These are phyloP conservation scores for Noctua fimbriata DNA, from an alignment of 2,888 invertebrate species.

Conservation along the genomic window DNA sequence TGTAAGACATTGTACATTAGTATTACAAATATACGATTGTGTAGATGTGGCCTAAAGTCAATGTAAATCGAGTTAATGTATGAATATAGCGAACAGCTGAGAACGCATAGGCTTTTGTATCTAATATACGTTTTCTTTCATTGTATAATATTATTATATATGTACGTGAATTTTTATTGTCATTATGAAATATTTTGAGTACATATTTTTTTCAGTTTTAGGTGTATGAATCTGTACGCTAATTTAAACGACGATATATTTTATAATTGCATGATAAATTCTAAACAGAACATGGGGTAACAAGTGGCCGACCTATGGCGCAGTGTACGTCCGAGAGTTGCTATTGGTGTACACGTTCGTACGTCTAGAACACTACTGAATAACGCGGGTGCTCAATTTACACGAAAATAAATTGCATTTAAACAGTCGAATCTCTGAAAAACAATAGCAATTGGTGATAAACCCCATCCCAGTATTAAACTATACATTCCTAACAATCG, in stretches of 20 bases:
- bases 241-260: slow-evolving; percentile 49
- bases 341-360: slow-evolving; percentile 56
- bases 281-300: slow-evolving; percentile 32
- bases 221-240: slow-evolving; percentile 65
- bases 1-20: slow-evolving; percentile 51
- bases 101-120: slow-evolving; percentile 69
- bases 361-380: slow-evolving; percentile 54
- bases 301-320: slow-evolving; percentile 25
- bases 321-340: neutral
- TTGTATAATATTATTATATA: slow-evolving; percentile 71
- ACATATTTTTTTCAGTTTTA: slow-evolving; percentile 67
- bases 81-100: slow-evolving; percentile 63
- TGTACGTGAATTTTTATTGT: slow-evolving; percentile 65
- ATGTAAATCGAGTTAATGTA: slow-evolving; percentile 67
- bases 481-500: slow-evolving; percentile 88
- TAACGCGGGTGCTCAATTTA: slow-evolving; percentile 71
- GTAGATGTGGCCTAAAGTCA: slow-evolving; percentile 63
- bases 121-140: slow-evolving; percentile 68
- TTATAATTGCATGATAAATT: slow-evolving; percentile 45
- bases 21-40: slow-evolving; percentile 62
- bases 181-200: slow-evolving; percentile 70
- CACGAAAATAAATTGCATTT: slow-evolving; percentile 71
- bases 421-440: slow-evolving; percentile 75
- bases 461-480: slow-evolving; percentile 84
- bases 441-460: slow-evolving; percentile 64